Evolutionary conservation across 2,113 vertebrate species (phyloP).

Genomic region (Pseudopipra pipra): DNA sequence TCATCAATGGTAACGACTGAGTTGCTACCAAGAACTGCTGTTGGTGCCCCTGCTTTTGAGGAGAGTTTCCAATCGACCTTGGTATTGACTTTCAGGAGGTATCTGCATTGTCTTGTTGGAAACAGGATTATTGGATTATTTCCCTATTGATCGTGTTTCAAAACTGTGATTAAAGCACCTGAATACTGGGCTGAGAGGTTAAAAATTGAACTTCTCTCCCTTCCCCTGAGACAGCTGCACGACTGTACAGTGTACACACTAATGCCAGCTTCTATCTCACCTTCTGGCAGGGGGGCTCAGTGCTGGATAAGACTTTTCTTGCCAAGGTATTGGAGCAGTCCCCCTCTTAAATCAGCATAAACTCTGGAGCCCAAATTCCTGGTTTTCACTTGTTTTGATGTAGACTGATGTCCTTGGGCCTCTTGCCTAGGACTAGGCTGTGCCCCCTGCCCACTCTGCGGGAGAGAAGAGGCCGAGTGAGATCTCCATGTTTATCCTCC

Average conservation of each 20-base stretch:
- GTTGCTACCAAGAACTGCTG: neutral
- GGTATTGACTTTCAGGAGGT: neutral
- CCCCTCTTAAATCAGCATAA: neutral
- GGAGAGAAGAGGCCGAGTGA: neutral
- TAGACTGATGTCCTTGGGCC: neutral
- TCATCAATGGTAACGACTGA: rapidly evolving
- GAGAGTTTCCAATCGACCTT: neutral
- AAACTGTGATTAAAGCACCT: neutral
- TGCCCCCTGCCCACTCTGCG: neutral
- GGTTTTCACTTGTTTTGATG: neutral
- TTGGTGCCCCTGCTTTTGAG: neutral
- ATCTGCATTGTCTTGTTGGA: neutral
- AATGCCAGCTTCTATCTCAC: neutral
- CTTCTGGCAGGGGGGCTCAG: neutral
- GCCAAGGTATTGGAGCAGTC: neutral
- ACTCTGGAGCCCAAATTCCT: neutral
- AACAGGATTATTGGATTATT: slow-evolving; percentile 14
- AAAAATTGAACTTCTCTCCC: neutral
- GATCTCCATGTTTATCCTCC: neutral
- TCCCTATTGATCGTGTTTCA: neutral
- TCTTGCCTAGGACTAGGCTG: neutral
- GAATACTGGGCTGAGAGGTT: neutral
- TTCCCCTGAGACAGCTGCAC: neutral
- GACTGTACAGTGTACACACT: neutral
- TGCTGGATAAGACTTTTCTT: neutral